phyloP scores from a whole-genome alignment of 2,113 vertebrate species.

The Tragelaphus scriptus region DNA sequence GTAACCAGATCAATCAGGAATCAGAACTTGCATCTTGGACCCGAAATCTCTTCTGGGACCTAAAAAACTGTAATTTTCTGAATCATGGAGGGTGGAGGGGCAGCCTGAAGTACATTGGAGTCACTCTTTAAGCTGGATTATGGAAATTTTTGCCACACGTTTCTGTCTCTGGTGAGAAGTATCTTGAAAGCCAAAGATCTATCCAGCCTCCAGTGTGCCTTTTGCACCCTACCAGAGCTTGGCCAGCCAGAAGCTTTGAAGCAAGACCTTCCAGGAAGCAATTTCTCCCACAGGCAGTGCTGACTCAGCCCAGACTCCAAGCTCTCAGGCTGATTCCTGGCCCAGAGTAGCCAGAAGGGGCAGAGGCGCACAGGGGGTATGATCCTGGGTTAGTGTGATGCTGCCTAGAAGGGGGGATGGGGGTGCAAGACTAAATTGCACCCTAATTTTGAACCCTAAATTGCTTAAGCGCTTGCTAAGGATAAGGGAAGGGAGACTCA shows the following conservation, averaged over 20 bases:
- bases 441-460: background rate
- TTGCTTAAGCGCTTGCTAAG: background rate
- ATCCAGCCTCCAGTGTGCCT: background rate
- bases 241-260: constrained; percentile 6
- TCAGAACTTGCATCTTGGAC: background rate
- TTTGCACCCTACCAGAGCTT: background rate
- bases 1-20: constrained; percentile 6
- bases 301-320: background rate
- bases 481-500: background rate
- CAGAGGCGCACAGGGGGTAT: background rate
- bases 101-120: background rate
- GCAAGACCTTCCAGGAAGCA: constrained; percentile 53
- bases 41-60: background rate
- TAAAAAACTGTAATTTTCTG: background rate
- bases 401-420: accelerated
- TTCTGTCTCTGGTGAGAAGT: background rate
- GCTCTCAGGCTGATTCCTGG: background rate
- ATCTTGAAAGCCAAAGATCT: background rate
- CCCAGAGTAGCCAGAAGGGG: background rate
- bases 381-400: background rate
- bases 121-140: background rate
- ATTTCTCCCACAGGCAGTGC: background rate
- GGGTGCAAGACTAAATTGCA: background rate
- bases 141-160: background rate
- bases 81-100: background rate